Conservation (phyloP, 2,113 vertebrate species). For the Epinephelus moara region DNA sequence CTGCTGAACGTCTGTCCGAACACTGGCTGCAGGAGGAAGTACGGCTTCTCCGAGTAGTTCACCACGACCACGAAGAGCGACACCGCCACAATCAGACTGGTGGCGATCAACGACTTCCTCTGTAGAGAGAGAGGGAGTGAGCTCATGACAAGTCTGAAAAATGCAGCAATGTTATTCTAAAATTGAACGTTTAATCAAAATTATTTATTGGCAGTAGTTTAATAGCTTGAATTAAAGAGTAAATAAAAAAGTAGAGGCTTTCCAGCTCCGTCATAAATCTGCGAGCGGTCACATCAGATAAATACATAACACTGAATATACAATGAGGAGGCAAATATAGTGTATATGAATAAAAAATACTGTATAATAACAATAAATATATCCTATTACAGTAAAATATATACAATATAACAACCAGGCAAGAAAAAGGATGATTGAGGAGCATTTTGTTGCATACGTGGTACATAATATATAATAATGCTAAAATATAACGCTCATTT, state of each 20-base stretch:
- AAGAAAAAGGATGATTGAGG: neutral
- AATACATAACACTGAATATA: neutral
- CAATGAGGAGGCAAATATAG: neutral
- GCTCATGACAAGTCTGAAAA: neutral
- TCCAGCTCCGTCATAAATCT: neutral
- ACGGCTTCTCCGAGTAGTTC: slow-evolving; percentile 91
- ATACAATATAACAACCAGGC: neutral
- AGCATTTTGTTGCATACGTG: too few relatives aligned
- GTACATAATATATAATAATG: too few relatives aligned
- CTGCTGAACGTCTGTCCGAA: slow-evolving; percentile 88
- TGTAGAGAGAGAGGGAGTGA: slow-evolving; percentile 63
- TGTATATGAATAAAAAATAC: neutral
- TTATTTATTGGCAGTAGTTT: slow-evolving; percentile 6
- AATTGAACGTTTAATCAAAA: neutral
- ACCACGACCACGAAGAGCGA: slow-evolving; percentile 91
- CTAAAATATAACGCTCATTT: neutral
- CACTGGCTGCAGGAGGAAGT: slow-evolving; percentile 89
- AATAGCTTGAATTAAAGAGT: neutral
- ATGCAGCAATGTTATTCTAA: neutral
- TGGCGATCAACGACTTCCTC: slow-evolving; percentile 90
- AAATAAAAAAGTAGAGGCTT: neutral
- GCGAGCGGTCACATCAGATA: neutral
- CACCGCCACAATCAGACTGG: slow-evolving; percentile 87
- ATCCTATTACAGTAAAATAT: neutral
- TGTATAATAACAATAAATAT: neutral